A percentile compares a stretch with the other conserved stretches of the same genome.
These are phyloP conservation scores for Pteruthius melanotis DNA, from an alignment of 2,113 vertebrate species.

Conservation along the genomic window DNA sequence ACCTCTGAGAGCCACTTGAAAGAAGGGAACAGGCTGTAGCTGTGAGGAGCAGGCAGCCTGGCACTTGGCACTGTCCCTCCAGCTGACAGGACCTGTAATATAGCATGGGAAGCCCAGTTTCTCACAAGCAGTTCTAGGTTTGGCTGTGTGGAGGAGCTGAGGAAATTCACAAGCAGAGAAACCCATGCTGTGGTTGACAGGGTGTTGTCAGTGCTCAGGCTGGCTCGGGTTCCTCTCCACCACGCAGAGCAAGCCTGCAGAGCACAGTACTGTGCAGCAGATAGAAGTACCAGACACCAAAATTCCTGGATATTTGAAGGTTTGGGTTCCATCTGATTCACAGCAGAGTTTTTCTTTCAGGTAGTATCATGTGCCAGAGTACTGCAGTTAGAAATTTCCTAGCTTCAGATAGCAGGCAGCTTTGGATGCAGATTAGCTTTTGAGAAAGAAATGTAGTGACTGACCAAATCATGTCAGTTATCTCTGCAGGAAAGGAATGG, in stretches of 20 bases:
- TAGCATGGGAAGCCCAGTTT: neutral
- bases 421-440: neutral
- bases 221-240: neutral
- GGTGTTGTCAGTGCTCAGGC: neutral
- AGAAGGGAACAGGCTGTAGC: neutral
- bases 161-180: neutral
- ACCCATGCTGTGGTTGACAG: neutral
- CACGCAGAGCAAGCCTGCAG: fast-evolving
- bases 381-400: neutral
- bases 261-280: neutral
- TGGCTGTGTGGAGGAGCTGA: neutral
- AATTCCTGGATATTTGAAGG: neutral
- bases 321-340: neutral
- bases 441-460: neutral
- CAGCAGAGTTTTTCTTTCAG: neutral
- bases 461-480: neutral
- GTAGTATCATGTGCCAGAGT: fast-evolving
- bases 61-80: neutral
- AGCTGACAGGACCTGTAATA: neutral
- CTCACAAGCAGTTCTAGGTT: neutral
- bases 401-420: neutral
- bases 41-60: neutral
- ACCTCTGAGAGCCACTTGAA: neutral
- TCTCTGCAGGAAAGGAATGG: neutral
- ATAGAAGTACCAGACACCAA: neutral